phyloP scores from a whole-genome alignment of 2,113 vertebrate species.

The Lates calcarifer region DNA sequence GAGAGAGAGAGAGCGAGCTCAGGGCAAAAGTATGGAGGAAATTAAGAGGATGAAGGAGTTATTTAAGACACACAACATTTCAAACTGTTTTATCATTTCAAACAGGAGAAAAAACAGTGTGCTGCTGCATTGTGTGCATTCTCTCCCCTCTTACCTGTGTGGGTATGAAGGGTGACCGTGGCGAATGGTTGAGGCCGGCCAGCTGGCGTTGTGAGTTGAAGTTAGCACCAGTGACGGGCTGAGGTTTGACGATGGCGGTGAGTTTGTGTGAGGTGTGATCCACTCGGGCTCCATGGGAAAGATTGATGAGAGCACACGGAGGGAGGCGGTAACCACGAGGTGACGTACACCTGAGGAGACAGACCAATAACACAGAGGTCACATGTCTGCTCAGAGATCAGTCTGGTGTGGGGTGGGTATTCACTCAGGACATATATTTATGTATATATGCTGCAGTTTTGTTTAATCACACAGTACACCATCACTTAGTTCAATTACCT shows the following conservation, averaged over 20 bases:
- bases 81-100: neutral
- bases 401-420: neutral
- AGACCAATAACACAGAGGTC: neutral
- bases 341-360: slow-evolving; percentile 85
- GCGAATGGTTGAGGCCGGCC: slow-evolving; percentile 92
- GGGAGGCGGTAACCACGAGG: slow-evolving; percentile 93
- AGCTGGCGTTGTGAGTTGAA: slow-evolving; percentile 80
- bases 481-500: slow-evolving; percentile 84
- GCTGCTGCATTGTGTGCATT: neutral
- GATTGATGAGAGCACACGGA: slow-evolving; percentile 95
- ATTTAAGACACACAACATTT: neutral
- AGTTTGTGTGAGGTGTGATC: slow-evolving; percentile 91
- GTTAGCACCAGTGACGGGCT: slow-evolving; percentile 81
- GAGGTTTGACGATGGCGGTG: slow-evolving; percentile 94
- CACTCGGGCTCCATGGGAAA: slow-evolving; percentile 91
- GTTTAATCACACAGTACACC: neutral
- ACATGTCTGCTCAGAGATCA: neutral
- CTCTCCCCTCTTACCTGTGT: slow-evolving; percentile 86
- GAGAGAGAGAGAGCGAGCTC: neutral
- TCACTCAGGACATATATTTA: neutral
- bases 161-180: slow-evolving; percentile 92
- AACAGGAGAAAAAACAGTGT: neutral
- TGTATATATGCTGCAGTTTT: neutral
- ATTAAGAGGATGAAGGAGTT: neutral
- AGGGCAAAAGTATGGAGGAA: accelerated